Percentiles rank a stretch among this genome's conserved stretches.
phyloP scores from a whole-genome alignment of 2,113 vertebrate species.

The Hemiprocne comata region DNA sequence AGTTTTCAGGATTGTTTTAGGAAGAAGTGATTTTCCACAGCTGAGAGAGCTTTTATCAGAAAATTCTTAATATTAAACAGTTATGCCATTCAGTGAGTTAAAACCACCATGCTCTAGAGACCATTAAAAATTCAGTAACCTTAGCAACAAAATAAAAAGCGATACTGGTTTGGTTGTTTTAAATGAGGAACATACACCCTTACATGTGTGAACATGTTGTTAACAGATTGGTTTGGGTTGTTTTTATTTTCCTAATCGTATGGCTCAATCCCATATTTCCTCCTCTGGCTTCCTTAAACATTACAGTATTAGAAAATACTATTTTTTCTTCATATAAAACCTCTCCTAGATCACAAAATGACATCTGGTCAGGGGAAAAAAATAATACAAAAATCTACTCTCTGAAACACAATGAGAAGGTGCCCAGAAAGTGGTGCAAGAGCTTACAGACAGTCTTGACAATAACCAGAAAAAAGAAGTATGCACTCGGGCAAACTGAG shows the following conservation, averaged over 20 bases:
- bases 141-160: slow-evolving; percentile 45
- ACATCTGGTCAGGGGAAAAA: neutral
- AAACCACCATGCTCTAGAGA: neutral
- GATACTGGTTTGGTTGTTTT: neutral
- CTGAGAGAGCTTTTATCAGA: neutral
- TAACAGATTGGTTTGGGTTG: slow-evolving; percentile 2
- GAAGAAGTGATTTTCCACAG: neutral
- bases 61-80: neutral
- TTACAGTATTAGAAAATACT: neutral
- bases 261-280: neutral
- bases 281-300: neutral
- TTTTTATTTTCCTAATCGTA: neutral
- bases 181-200: neutral
- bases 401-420: neutral
- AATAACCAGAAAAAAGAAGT: slow-evolving; percentile 30
- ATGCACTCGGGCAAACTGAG: slow-evolving; percentile 8
- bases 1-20: neutral
- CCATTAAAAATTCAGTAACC: slow-evolving; percentile 59
- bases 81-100: neutral
- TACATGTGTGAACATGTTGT: neutral
- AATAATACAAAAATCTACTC: neutral
- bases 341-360: neutral
- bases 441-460: neutral
- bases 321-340: neutral
- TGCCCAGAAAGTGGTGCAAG: neutral